phyloP scores from a whole-genome alignment of 2,888 invertebrate genomes.

The Calameuta filiformis region DNA sequence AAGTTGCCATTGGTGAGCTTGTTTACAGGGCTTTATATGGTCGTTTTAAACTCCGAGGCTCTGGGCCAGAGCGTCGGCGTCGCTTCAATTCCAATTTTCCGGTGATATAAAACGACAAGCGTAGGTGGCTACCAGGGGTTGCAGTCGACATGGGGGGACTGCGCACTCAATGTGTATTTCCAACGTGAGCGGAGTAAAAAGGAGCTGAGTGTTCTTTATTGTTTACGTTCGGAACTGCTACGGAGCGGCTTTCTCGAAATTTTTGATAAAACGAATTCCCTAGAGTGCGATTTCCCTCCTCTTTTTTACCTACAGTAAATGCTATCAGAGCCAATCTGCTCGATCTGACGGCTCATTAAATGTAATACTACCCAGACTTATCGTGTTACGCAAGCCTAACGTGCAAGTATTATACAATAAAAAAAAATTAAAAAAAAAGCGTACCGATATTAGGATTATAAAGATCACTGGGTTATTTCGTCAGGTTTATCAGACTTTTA shows the following conservation, averaged over 20 bases:
- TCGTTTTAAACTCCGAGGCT: slow-evolving; percentile 44
- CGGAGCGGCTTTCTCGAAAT: neutral
- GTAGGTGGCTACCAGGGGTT: slow-evolving; percentile 20
- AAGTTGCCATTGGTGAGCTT: slow-evolving; percentile 18
- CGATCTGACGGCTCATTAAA: neutral
- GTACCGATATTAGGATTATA: neutral
- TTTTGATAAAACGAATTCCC: neutral
- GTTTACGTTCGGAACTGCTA: neutral
- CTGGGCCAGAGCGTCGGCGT: slow-evolving; percentile 26
- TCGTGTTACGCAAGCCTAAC: neutral
- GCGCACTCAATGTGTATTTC: slow-evolving; percentile 1
- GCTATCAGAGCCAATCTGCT: neutral
- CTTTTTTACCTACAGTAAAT: neutral
- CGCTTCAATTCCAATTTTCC: slow-evolving; percentile 54
- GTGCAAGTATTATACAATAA: neutral
- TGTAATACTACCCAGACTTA: neutral
- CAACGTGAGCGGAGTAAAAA: neutral
- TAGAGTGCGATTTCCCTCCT: neutral
- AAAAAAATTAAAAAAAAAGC: neutral
- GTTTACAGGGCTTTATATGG: slow-evolving; percentile 43
- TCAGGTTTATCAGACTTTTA: neutral
- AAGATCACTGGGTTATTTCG: neutral
- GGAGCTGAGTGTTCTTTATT: neutral
- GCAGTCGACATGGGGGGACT: neutral
- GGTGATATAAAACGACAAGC: slow-evolving; percentile 50